Evolutionary conservation across 2,888 invertebrate species (phyloP), one percentile per base, ranked within the genome.

Genomic region (Eupithecia pulchellata): DNA sequence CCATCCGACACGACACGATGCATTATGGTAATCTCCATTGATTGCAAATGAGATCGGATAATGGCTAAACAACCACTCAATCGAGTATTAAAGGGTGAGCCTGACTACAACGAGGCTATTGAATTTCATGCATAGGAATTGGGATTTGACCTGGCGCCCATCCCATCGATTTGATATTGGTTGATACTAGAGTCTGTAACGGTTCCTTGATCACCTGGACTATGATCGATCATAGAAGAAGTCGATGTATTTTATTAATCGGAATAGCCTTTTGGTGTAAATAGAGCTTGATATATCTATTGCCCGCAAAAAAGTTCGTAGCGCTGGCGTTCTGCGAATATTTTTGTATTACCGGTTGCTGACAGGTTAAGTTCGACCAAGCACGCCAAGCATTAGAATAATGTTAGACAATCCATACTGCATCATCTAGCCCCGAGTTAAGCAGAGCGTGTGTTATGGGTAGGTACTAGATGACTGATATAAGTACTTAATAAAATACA

Each of bases 11-110:
- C 79, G 82, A 80, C 79, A 79, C 80, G 83, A 82, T 84, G 86
- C 84, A 85, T 89, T 91, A 93, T 92, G 91, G 81, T 84, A 92
- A 93, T 91, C 81, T 85, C 84, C 84, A 91, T 91, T 92, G 87
- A 93, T 92, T 93, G 92, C 89, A 92, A 93, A 93, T 93, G 83
- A 81, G 86, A 84, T 84, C 81, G 78, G 83, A 89, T 88, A 86
- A 86, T 83, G 83, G 86, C 81, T 83, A 83, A 77, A 69, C 71
- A 68, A 68, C 65, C 69, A 64, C 57, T 72, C 73, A 73, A 72
- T 76, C 70, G 68, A 58, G 66, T 74, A 72, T 68, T 66, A 73
- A 73, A 66, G 77, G 66, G 70, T 65, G 63, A 27, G 66, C 55
- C 58, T 60, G 17, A 62, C 32, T 67, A 36, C 32, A 68, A 29